Evolutionary conservation across 2,113 vertebrate genomes (phyloP).

Genomic region (Coturnix japonica): DNA sequence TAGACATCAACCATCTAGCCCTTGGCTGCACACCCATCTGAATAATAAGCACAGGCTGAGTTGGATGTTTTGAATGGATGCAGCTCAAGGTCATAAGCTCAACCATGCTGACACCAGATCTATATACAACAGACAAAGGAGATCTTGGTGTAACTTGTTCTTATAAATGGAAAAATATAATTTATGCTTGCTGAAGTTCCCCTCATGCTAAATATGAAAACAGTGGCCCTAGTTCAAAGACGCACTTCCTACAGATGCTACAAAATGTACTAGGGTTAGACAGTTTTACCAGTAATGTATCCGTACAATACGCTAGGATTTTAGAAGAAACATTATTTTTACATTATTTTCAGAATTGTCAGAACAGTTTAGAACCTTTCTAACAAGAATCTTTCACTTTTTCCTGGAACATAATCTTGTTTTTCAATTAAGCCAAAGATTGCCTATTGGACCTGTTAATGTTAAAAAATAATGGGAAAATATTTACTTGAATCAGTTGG

Average conservation of each 20-base stretch:
- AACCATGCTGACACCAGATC: not conserved
- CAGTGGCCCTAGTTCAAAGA: not conserved
- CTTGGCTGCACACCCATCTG: not conserved
- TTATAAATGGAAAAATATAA: not conserved
- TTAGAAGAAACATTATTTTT: not conserved
- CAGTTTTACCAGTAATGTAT: not conserved
- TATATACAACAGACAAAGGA: not conserved
- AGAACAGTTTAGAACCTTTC: not conserved
- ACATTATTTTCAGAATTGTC: not conserved
- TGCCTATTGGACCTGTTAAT: not conserved
- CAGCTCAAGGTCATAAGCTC: not conserved
- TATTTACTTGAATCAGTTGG: not conserved
- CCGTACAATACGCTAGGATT: not conserved
- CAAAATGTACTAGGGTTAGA: not conserved
- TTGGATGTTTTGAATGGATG: not conserved
- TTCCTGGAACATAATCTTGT: not conserved
- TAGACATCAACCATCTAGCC: not conserved
- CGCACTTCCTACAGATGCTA: not conserved
- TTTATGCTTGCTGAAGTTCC: not conserved
- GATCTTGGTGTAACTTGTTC: rapidly evolving
- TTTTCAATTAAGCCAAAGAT: not conserved
- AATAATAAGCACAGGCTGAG: not conserved
- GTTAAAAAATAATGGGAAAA: not conserved
- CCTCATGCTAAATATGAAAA: not conserved
- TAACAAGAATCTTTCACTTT: not conserved